Percentiles rank a stretch among this genome's conserved stretches.
phyloP scores from a whole-genome alignment of 2,113 vertebrate species.

The Piprites chloris region DNA sequence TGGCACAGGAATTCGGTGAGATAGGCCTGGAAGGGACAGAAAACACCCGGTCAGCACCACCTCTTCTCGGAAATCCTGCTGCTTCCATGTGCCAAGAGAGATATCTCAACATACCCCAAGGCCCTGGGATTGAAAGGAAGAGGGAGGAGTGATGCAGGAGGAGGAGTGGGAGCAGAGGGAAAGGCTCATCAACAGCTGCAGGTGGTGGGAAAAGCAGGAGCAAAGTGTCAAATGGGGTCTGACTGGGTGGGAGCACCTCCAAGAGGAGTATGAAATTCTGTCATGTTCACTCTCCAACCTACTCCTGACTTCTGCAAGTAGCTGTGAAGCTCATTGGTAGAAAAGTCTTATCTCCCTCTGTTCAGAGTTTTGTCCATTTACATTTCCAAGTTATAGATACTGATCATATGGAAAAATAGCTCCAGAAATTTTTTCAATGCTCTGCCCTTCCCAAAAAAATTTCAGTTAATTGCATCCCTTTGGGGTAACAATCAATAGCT shows the following conservation, averaged over 20 bases:
- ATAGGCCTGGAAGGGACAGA: conserved; percentile 82
- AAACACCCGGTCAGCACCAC: not conserved
- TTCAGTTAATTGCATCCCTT: not conserved
- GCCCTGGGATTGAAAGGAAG: not conserved
- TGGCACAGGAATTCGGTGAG: conserved; percentile 96
- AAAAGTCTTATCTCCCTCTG: not conserved
- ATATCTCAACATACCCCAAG: not conserved
- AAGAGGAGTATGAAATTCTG: not conserved
- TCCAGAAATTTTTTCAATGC: not conserved
- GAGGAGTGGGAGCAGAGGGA: not conserved
- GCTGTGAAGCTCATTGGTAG: not conserved
- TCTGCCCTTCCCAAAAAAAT: not conserved
- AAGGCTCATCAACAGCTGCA: not conserved
- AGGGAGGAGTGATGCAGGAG: not conserved
- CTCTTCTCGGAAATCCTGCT: not conserved
- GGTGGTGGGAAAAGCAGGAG: not conserved
- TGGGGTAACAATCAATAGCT: not conserved
- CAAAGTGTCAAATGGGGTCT: not conserved
- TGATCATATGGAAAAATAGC: not conserved
- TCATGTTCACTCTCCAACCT: not conserved
- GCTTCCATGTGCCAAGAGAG: not conserved
- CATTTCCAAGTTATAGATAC: not conserved
- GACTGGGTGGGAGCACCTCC: not conserved
- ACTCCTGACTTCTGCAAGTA: not conserved
- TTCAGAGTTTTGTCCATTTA: not conserved